Evolutionary conservation across 2,888 invertebrate species (phyloP).

Genomic region (Drosophila tanythrix): DNA sequence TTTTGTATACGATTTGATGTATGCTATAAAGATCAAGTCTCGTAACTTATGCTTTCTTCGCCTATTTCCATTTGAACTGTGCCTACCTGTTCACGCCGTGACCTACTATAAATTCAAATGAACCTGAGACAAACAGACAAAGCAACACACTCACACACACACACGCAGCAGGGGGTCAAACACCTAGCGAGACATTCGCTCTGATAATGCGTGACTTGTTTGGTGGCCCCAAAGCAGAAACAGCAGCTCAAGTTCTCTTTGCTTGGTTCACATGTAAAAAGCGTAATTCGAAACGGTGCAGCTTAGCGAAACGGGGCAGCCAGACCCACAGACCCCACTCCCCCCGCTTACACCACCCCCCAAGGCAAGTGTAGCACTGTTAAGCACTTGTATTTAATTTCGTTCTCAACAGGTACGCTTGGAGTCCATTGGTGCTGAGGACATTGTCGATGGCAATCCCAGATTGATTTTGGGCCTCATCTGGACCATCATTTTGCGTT

Average conservation of each 20-base stretch:
- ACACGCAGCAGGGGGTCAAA: constrained; percentile 55
- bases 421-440: constrained; percentile 99
- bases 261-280: constrained; percentile 53
- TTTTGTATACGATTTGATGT: constrained; percentile 21
- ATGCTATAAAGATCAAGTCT: constrained; percentile 56
- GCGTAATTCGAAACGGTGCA: constrained; percentile 54
- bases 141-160: background rate
- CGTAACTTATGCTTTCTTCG: constrained; percentile 71
- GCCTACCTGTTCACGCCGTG: constrained; percentile 63
- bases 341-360: background rate
- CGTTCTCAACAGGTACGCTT: constrained; percentile 90
- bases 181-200: constrained; percentile 63
- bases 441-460: constrained; percentile 99
- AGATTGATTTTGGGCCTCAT: constrained; percentile 98
- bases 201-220: constrained; percentile 76
- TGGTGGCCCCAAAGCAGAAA: constrained; percentile 36
- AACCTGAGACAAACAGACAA: constrained; percentile 40
- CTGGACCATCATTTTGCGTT: constrained; percentile 99
- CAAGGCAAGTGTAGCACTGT: constrained; percentile 12
- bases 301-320: constrained; percentile 49
- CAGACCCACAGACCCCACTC: background rate
- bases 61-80: constrained; percentile 43
- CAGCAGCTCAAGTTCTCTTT: constrained; percentile 44
- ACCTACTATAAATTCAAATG: constrained; percentile 72
- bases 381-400: constrained; percentile 41